Evolutionary conservation across 2,888 invertebrate species (phyloP), one percentile per base, ranked within the genome.

Genomic region (Hoplodrina blanda): DNA sequence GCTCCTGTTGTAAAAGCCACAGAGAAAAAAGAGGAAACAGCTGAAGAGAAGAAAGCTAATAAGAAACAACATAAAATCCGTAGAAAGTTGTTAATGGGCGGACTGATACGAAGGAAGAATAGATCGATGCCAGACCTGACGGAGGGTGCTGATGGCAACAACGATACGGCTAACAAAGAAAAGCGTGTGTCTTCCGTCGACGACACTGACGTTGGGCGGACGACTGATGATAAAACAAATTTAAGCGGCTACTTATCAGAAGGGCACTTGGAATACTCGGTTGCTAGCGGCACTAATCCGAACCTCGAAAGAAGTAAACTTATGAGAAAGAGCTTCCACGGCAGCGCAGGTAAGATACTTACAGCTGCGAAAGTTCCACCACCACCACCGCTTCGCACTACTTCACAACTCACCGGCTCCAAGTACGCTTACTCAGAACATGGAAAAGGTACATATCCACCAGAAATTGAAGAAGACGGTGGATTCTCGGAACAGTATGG

Each of bases 41-140:
- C 96, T 15, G 92, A 97, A 88, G 98, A 98, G 70, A 96, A 97
- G 71, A 98, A 98, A 87, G 96, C 97, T 30, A 97, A 97, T 62
- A 98, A 98, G 89, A 99, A 99, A 83, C 98, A 98, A 89, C 99
- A 99, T 88, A 98, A 98, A 94, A 98, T 99, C 57, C 96, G 98
- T 41, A 96, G 98, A 86, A 98, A 98, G 91, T 91, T 98, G 4
- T 90, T 99, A 10, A 98, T 99, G 98, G 98, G 98, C 17, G 98
- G 98, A 2, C 94, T 99, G 64, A 98, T 99, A 64, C 97, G 98
- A 74, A 96, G 98, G 44, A 99, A 99, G 91, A 99, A 99, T 89
- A 96, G 98, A 80, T 98, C 98, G 67, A 98, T 99, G 98, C 99
- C 99, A 0, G 99, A 99, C 94, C 95, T 99, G 61, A 97, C 98